Conservation (phyloP, 2,113 vertebrate genomes). For the Condylura cristata region DNA sequence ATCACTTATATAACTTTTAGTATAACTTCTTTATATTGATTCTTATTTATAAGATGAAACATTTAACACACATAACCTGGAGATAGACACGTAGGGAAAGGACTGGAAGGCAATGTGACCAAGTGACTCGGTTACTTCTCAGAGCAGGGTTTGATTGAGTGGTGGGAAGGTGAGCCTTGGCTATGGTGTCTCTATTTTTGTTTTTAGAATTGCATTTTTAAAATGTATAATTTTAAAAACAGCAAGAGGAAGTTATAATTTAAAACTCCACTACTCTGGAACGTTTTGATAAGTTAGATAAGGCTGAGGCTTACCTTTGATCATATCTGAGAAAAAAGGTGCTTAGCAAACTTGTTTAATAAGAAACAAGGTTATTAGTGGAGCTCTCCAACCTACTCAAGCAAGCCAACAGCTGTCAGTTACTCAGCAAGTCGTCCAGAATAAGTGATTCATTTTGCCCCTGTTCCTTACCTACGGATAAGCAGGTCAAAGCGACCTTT, state of each 20-base stretch:
- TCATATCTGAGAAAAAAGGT: conserved; percentile 29
- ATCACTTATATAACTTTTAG: neutral
- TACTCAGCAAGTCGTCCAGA: conserved; percentile 7
- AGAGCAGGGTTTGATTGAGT: neutral
- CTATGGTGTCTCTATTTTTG: neutral
- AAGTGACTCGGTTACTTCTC: neutral
- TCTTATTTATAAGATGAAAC: neutral
- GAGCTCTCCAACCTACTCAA: neutral
- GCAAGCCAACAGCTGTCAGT: neutral
- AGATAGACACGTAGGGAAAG: neutral
- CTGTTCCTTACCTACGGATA: conserved; percentile 51
- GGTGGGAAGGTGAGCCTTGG: neutral
- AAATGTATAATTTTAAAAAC: neutral
- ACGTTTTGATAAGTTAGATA: neutral
- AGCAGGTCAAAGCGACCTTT: conserved; percentile 48
- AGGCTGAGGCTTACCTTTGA: conserved; percentile 46
- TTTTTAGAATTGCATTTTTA: neutral
- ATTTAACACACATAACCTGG: neutral
- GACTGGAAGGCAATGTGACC: neutral
- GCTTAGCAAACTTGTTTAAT: conserved; percentile 61
- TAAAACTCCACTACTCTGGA: conserved; percentile 31
- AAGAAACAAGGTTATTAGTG: conserved; percentile 46
- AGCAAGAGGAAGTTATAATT: neutral
- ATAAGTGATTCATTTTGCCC: neutral
- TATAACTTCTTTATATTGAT: no score